phyloP scores from a whole-genome alignment of 2,797 vertebrate species.

The Chiloscyllium punctatum region DNA sequence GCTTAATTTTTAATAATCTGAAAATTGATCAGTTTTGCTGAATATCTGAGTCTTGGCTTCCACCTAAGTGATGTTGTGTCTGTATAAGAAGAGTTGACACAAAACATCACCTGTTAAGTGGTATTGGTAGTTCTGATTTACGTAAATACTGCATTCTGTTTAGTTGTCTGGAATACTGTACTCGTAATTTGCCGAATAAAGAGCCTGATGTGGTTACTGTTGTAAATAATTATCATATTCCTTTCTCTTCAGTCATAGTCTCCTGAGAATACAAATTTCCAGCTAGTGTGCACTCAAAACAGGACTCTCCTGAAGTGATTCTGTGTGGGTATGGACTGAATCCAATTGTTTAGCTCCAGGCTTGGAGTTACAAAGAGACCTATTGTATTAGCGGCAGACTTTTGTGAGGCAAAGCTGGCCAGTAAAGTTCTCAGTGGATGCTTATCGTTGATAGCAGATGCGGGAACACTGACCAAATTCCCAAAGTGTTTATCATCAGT shows the following conservation, averaged over 20 bases:
- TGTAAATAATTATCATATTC: background rate
- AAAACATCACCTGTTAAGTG: background rate
- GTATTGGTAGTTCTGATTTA: background rate
- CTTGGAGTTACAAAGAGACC: background rate
- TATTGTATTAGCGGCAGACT: background rate
- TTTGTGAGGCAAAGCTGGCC: background rate
- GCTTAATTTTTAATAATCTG: background rate
- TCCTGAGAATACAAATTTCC: background rate
- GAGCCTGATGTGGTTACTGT: background rate
- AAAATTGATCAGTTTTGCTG: background rate
- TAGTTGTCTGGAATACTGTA: background rate
- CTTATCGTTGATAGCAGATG: background rate
- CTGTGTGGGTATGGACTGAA: background rate
- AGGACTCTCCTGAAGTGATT: background rate
- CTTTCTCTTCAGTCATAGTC: background rate
- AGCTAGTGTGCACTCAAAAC: background rate
- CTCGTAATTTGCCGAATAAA: background rate
- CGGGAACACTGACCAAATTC: background rate
- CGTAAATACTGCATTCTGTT: background rate
- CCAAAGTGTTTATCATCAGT: background rate
- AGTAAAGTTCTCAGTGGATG: background rate
- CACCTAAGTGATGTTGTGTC: background rate
- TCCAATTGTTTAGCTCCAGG: background rate
- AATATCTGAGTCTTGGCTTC: background rate
- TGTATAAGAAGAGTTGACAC: background rate